phyloP scores from a whole-genome alignment of 2,888 invertebrate species.

The Cloeon dipterum region DNA sequence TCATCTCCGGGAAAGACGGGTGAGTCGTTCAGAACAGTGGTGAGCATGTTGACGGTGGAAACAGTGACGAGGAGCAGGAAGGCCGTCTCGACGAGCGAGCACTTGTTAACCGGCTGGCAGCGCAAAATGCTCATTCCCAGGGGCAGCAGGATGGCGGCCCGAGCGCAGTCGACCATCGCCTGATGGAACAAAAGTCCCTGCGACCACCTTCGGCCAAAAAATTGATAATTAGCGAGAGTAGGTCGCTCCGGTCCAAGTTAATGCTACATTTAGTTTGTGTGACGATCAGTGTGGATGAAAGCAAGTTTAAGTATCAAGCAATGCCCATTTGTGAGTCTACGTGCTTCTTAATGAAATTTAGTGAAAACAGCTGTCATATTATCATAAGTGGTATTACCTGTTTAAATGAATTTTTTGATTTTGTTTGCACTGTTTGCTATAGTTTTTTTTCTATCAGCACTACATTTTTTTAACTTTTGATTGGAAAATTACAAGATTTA shows the following conservation, averaged over 20 bases:
- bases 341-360: no score
- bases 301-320: no score
- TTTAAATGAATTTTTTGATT: no score
- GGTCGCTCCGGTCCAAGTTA: background rate
- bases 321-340: no score
- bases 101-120: conserved; percentile 67
- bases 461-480: no score
- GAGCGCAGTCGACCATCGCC: conserved; percentile 59
- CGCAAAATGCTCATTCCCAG: conserved; percentile 55
- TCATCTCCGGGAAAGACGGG: conserved; percentile 58
- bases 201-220: conserved; percentile 54
- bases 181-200: conserved; percentile 68
- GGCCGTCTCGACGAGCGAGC: conserved; percentile 68
- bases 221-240: background rate
- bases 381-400: no score
- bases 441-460: no score
- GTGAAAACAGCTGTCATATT: no score
- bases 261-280: background rate
- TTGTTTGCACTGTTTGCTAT: no score
- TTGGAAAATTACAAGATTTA: no score
- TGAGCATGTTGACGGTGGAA: conserved; percentile 75
- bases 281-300: background rate
- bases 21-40: conserved; percentile 65
- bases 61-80: conserved; percentile 73
- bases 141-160: conserved; percentile 57